A percentile compares a stretch with the other conserved stretches of the same genome.
These are phyloP conservation scores for Clarias laeviceps DNA, from an alignment of 2,797 vertebrate species.

Conservation along the genomic window DNA sequence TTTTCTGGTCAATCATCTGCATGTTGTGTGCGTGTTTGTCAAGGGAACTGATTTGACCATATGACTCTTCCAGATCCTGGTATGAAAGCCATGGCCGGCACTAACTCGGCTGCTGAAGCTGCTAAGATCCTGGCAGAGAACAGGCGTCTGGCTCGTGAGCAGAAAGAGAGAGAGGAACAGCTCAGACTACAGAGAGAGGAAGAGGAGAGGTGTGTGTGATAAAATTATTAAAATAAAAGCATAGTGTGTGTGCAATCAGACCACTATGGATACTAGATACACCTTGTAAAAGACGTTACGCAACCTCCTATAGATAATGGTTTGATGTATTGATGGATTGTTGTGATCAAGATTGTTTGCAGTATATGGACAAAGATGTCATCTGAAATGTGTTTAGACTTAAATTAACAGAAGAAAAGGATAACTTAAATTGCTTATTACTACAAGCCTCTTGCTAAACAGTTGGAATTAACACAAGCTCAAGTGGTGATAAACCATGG, in stretches of 20 bases:
- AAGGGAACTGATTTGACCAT: neutral
- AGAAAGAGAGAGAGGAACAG: conserved; percentile 83
- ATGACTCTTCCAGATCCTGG: conserved; percentile 63
- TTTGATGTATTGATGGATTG: too few species aligned
- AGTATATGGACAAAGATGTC: neutral
- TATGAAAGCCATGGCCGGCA: conserved; percentile 75
- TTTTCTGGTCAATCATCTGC: neutral
- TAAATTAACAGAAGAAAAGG: too few species aligned
- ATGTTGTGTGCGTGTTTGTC: neutral
- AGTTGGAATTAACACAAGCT: too few species aligned
- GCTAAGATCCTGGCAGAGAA: conserved; percentile 88
- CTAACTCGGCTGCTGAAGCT: conserved; percentile 84
- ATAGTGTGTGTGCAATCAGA: too few species aligned
- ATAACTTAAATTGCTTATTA: too few species aligned
- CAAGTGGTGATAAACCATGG: too few species aligned
- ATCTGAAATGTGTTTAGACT: neutral
- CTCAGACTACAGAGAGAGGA: conserved; percentile 81
- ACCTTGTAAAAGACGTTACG: neutral
- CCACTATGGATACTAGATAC: neutral
- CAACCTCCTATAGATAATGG: neutral
- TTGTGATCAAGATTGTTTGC: neutral
- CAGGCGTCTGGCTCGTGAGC: conserved; percentile 84
- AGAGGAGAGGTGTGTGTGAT: conserved; percentile 87
- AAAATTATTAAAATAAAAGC: too few species aligned
- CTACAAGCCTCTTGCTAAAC: too few species aligned